Conservation (phyloP, 2,797 vertebrate species). For the Sternarchorhynchus goeldii region DNA sequence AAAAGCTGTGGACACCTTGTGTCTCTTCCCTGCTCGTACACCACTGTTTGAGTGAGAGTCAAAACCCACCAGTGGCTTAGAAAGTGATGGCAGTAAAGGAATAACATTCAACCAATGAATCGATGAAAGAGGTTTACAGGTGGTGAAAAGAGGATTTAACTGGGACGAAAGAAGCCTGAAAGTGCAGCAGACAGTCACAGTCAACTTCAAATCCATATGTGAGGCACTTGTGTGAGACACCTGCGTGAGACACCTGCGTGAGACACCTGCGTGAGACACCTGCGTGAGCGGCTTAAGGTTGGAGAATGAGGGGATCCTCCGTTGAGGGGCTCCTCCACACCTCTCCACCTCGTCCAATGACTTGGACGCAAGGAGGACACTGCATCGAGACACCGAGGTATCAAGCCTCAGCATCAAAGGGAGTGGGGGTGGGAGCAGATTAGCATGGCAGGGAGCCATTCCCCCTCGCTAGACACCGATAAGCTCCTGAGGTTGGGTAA, state of each 20-base stretch:
- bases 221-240: constrained; percentile 3
- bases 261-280: too few species aligned
- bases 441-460: constrained; percentile 47
- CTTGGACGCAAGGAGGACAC: constrained; percentile 12
- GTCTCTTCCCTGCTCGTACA: constrained; percentile 5
- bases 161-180: background rate
- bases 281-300: too few species aligned
- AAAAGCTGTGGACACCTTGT: constrained; percentile 58
- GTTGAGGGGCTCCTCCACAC: background rate
- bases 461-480: constrained; percentile 43
- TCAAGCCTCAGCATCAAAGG: constrained; percentile 22
- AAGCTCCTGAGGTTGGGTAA: constrained; percentile 37
- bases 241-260: background rate
- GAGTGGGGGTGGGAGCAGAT: constrained; percentile 35
- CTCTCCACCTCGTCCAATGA: constrained; percentile 20
- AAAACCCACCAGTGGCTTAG: background rate
- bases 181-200: background rate
- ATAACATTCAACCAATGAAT: background rate
- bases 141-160: background rate
- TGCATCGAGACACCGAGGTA: constrained; percentile 8
- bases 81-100: background rate
- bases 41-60: constrained; percentile 12
- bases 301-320: too few species aligned
- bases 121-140: background rate
- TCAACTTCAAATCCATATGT: background rate